A percentile compares a stretch with the other conserved stretches of the same genome.
phyloP scores from a whole-genome alignment of 2,888 invertebrate species.

The Acutogordius australiensis region DNA sequence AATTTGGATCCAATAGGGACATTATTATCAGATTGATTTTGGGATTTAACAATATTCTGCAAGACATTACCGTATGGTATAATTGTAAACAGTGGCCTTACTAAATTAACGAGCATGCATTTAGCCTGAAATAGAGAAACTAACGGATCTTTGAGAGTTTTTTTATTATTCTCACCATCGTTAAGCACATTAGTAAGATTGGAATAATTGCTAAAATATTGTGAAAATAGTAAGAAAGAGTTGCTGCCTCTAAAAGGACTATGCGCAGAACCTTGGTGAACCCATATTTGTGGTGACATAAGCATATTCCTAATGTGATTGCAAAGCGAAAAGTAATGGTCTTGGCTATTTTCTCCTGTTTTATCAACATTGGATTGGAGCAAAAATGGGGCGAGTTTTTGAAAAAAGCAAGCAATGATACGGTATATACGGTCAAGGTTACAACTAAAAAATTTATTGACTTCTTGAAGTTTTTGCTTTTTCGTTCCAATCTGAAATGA shows the following conservation, averaged over 20 bases:
- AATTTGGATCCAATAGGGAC: too few relatives aligned
- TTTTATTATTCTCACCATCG: too few relatives aligned
- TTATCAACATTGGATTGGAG: background rate
- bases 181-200: background rate
- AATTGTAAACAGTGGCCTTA: background rate
- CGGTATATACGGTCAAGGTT: background rate
- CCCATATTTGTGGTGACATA: background rate
- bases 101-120: background rate
- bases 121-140: background rate
- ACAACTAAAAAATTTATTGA: constrained; percentile 6
- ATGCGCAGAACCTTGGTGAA: too few relatives aligned
- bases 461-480: background rate
- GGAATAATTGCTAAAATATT: background rate
- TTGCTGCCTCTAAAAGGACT: too few relatives aligned
- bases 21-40: too few relatives aligned
- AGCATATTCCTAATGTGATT: too few relatives aligned
- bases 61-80: too few relatives aligned
- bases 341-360: too few relatives aligned
- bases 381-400: background rate
- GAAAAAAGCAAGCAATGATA: background rate
- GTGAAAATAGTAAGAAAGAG: too few relatives aligned
- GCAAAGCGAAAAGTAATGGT: too few relatives aligned
- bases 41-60: too few relatives aligned
- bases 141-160: background rate
- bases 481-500: too few relatives aligned